These are phyloP conservation scores for Pocillopora grandis DNA, from an alignment of 92 coral and sea anemone species.

Conservation along the genomic window DNA sequence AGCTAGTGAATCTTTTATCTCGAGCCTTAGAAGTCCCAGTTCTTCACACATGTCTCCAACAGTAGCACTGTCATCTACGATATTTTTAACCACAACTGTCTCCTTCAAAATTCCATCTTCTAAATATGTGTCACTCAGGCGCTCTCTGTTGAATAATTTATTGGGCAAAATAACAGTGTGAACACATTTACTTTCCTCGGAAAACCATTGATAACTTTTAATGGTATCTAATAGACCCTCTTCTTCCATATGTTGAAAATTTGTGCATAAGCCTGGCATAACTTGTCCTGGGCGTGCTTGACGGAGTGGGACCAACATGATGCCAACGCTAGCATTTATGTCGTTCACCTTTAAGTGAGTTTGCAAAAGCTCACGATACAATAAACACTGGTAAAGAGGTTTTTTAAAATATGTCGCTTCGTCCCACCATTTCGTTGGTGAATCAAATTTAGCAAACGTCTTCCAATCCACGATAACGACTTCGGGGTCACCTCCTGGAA, in stretches of 20 bases:
- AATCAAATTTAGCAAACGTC: neutral
- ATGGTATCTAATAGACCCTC: neutral
- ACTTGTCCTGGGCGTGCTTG: neutral
- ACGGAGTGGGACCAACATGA: neutral
- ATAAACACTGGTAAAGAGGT: neutral
- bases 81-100: neutral
- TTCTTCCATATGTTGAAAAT: neutral
- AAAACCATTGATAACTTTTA: neutral
- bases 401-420: neutral
- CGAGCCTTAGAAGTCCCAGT: neutral
- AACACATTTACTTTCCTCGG: neutral
- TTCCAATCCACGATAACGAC: conserved; percentile 6
- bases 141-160: neutral
- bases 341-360: neutral
- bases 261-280: neutral
- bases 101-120: neutral
- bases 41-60: neutral
- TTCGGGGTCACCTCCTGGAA: neutral
- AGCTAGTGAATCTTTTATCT: neutral
- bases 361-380: conserved; percentile 2
- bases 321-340: neutral
- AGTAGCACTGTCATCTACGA: neutral
- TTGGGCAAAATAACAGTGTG: neutral
- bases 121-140: neutral
- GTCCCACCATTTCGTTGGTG: neutral